A percentile compares a stretch with the other conserved stretches of the same genome.
phyloP scores from a whole-genome alignment of 2,888 invertebrate genomes.

The Caenorhabditis sp. region DNA sequence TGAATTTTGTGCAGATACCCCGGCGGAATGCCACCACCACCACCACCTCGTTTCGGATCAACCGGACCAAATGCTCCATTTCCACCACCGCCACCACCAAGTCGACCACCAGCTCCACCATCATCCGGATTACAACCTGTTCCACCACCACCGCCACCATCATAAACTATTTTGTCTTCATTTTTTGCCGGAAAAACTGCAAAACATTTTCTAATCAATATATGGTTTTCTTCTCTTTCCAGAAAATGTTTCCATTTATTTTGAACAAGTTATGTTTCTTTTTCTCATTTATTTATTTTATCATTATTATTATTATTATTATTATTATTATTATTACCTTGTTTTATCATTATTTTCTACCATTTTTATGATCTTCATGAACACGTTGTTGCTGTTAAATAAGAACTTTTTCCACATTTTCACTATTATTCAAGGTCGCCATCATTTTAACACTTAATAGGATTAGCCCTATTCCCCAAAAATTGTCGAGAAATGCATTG shows the following conservation, averaged over 20 bases:
- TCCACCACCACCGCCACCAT: slow-evolving; percentile 46
- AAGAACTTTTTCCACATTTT: neutral
- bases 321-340: neutral
- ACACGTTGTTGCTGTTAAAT: neutral
- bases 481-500: neutral
- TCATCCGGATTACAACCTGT: slow-evolving; percentile 52
- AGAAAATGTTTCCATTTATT: neutral
- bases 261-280: neutral
- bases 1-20: too few relatives aligned
- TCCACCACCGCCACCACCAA: slow-evolving; percentile 34
- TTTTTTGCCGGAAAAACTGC: neutral
- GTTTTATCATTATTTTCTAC: neutral
- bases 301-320: neutral
- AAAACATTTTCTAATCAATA: neutral
- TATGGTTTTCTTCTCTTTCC: neutral
- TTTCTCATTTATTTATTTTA: neutral
- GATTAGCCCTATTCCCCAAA: neutral
- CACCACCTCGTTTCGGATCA: slow-evolving; percentile 36
- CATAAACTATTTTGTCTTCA: slow-evolving; percentile 8
- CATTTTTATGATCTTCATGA: neutral
- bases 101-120: slow-evolving; percentile 47
- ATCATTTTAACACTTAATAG: neutral
- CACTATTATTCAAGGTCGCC: neutral
- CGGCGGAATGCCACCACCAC: slow-evolving; percentile 47
- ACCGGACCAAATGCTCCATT: slow-evolving; percentile 29